These are phyloP conservation scores for Bubo bubo DNA, from an alignment of 2,113 vertebrate species.

Conservation along the genomic window DNA sequence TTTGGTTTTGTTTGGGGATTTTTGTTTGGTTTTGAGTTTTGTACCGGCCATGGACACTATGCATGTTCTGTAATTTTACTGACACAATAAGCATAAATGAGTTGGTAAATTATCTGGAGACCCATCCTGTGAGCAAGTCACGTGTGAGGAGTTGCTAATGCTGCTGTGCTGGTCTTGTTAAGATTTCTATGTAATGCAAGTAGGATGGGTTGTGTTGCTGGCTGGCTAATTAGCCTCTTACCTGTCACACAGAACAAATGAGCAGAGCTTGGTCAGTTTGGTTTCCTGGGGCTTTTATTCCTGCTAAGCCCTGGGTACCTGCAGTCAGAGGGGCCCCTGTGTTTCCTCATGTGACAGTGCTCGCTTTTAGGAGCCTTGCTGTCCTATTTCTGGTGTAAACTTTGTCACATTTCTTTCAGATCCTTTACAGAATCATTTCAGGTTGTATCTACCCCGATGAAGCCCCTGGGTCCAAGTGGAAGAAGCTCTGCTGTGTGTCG, in stretches of 20 bases:
- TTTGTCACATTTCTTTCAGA: background rate
- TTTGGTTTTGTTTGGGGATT: background rate
- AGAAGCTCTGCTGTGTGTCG: background rate
- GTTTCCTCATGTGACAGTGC: fast-evolving
- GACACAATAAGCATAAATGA: background rate
- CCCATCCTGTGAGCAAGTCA: background rate
- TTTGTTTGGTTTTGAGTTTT: background rate
- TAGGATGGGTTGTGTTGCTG: background rate
- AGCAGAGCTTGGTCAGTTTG: background rate
- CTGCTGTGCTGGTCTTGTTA: background rate
- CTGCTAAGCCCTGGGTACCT: background rate
- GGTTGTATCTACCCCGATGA: background rate
- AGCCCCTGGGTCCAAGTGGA: background rate
- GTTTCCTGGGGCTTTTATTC: background rate
- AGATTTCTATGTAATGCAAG: background rate
- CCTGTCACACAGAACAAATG: fast-evolving
- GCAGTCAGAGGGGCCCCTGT: background rate
- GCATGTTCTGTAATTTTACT: background rate
- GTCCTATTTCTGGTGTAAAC: background rate
- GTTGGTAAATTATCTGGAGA: background rate
- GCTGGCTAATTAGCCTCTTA: background rate
- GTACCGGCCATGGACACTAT: background rate
- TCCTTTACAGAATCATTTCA: background rate
- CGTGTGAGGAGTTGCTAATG: background rate
- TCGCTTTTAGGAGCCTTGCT: background rate